These are phyloP conservation scores for Sphaerodactylus townsendi DNA, from an alignment of 2,113 vertebrate genomes.

Conservation along the genomic window DNA sequence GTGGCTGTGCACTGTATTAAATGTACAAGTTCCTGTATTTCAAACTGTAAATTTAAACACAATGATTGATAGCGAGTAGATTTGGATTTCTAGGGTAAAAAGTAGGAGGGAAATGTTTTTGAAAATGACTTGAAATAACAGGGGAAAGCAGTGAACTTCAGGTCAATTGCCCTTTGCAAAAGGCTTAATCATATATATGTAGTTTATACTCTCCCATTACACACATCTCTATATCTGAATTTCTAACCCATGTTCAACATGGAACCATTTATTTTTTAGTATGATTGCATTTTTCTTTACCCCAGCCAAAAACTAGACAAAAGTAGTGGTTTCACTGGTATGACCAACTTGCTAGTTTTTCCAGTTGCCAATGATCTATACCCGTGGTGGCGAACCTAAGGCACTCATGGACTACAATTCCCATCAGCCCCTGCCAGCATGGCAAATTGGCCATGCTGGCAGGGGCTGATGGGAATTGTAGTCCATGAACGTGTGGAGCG, in stretches of 20 bases:
- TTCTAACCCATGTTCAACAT: no score
- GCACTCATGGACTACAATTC: no score
- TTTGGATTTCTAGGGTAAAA: background rate
- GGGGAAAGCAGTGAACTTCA: background rate
- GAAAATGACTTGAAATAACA: background rate
- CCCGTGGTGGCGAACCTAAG: no score
- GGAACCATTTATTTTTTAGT: background rate
- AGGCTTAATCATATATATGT: background rate
- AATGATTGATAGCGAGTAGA: background rate
- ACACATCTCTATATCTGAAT: no score
- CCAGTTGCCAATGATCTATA: no score
- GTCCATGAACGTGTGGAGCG: no score
- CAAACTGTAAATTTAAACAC: background rate
- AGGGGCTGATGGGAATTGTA: no score
- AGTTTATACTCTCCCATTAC: background rate
- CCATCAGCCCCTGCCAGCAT: no score
- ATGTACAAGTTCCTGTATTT: background rate
- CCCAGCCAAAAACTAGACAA: no score
- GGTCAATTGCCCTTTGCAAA: background rate
- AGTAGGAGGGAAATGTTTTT: background rate
- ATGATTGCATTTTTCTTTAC: background rate
- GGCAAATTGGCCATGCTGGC: no score
- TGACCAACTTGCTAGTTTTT: background rate
- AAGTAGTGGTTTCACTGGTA: background rate
- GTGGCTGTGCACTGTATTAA: constrained; percentile 5